These are phyloP conservation scores for Lutjanus erythropterus DNA, from an alignment of 2,113 vertebrate genomes.

Conservation along the genomic window DNA sequence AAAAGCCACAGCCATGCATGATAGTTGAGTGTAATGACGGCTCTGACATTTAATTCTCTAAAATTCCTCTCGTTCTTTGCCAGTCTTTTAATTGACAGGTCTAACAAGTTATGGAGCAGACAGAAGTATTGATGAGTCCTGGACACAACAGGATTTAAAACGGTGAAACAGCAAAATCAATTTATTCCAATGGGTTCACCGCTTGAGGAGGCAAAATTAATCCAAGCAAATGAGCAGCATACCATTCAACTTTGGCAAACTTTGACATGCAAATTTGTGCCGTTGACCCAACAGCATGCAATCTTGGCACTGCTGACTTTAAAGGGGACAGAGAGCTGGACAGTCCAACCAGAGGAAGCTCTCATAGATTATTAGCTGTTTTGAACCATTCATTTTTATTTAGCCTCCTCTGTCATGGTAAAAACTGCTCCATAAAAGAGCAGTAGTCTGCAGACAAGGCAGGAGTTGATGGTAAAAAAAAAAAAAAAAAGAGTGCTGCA, in stretches of 20 bases:
- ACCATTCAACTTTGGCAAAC: too few species aligned
- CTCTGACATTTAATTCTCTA: too few species aligned
- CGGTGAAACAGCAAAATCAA: background rate
- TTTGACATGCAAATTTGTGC: too few species aligned
- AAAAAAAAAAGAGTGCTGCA: too few species aligned
- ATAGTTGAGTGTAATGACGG: too few species aligned
- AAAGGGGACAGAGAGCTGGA: background rate
- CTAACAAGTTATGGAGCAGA: background rate
- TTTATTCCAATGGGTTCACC: background rate
- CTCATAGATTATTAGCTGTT: too few species aligned
- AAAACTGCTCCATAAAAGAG: background rate
- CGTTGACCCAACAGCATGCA: too few species aligned
- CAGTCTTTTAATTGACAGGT: too few species aligned
- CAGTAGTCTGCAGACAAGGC: background rate
- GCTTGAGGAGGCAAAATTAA: background rate
- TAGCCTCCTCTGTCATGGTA: background rate
- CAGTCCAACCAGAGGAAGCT: background rate
- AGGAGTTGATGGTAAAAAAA: too few species aligned
- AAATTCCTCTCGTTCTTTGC: too few species aligned
- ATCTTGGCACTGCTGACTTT: background rate
- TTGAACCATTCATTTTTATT: background rate
- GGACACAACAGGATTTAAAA: background rate
- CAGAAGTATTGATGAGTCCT: background rate
- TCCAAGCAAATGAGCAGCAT: too few species aligned
- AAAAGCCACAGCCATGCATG: too few species aligned